These are phyloP conservation scores for Crax fasciolata DNA, from an alignment of 2,797 vertebrate species.

Conservation along the genomic window DNA sequence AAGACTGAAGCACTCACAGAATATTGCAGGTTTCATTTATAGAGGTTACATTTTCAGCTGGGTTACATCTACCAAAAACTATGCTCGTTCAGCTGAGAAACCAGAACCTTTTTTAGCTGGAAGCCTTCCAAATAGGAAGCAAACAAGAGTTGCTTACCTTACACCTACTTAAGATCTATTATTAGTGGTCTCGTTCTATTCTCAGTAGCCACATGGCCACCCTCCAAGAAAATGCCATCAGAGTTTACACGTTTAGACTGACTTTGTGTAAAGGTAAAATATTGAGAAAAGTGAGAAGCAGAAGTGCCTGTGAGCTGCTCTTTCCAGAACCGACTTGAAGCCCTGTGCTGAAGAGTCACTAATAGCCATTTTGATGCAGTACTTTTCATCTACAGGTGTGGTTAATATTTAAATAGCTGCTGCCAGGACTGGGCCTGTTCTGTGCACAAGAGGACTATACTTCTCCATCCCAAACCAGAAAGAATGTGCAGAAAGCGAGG, in stretches of 20 bases:
- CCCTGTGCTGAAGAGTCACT: not conserved
- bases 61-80: not conserved
- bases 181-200: not conserved
- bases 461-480: conserved; percentile 8
- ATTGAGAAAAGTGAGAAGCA: not conserved
- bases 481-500: conserved; percentile 26
- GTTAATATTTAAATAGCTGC: not conserved
- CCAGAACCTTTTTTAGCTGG: not conserved
- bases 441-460: not conserved
- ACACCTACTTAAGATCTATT: not conserved
- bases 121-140: not conserved
- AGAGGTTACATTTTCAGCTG: not conserved
- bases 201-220: not conserved
- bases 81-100: not conserved
- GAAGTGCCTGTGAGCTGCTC: not conserved
- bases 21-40: not conserved
- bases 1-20: not conserved
- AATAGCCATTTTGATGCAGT: not conserved
- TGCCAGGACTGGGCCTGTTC: not conserved
- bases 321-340: not conserved
- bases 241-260: not conserved
- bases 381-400: not conserved
- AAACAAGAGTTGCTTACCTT: not conserved
- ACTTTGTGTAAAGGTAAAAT: not conserved
- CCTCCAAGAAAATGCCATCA: not conserved